Conservation (phyloP, 2,888 invertebrate genomes). For the Zygothrica quintamaculata region DNA sequence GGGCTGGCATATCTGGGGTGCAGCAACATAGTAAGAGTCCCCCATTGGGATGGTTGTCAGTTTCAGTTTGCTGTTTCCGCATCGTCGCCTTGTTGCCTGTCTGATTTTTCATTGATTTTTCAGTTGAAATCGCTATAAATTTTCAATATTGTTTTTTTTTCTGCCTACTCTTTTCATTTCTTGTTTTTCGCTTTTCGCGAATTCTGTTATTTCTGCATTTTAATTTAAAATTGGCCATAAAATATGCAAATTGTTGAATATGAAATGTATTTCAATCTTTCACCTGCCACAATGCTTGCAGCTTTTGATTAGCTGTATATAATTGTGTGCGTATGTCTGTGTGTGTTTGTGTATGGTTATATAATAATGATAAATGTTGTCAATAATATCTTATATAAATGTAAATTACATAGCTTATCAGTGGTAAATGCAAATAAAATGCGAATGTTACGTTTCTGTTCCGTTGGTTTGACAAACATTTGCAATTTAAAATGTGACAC, state of each 20-base stretch:
- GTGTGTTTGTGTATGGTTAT: neutral
- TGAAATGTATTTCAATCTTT: constrained; percentile 20
- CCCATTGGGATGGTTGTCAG: constrained; percentile 18
- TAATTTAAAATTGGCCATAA: constrained; percentile 63
- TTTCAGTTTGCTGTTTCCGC: constrained; percentile 23
- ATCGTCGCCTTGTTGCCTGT: constrained; percentile 40
- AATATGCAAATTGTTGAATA: constrained; percentile 62
- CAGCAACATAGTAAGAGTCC: too few species aligned
- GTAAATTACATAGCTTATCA: constrained; percentile 60
- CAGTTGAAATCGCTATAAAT: constrained; percentile 56
- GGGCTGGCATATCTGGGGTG: too few species aligned
- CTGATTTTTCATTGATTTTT: constrained; percentile 52
- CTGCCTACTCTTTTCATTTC: constrained; percentile 18
- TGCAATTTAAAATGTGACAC: constrained; percentile 76
- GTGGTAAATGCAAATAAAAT: constrained; percentile 35
- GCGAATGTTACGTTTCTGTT: constrained; percentile 27
- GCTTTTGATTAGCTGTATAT: constrained; percentile 24
- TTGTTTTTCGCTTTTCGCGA: constrained; percentile 56
- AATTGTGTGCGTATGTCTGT: neutral
- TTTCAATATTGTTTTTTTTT: constrained; percentile 54
- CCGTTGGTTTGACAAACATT: constrained; percentile 68
- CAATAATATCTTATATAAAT: constrained; percentile 5
- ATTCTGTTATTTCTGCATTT: constrained; percentile 62
- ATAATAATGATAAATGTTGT: constrained; percentile 20
- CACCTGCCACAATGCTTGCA: constrained; percentile 8